Conservation (phyloP, 2,113 vertebrate species). For the Tachycineta bicolor region DNA sequence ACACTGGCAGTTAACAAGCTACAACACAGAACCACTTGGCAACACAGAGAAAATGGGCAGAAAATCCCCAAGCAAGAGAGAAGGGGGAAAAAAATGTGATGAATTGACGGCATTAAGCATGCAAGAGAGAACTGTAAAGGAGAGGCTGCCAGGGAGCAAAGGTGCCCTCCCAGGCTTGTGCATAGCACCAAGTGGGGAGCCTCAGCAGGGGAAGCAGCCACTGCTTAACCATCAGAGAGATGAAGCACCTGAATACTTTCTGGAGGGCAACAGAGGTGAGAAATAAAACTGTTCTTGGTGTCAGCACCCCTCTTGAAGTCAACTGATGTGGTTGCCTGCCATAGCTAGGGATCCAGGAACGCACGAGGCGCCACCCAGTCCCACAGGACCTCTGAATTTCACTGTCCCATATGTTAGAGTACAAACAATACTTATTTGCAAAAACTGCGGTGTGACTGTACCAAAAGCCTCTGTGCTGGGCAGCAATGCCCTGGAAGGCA, state of each 20-base stretch:
- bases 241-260: not conserved
- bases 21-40: conserved; percentile 63
- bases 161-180: not conserved
- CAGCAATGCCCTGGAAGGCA: not conserved
- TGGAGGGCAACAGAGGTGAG: not conserved
- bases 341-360: not conserved
- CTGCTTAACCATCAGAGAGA: not conserved
- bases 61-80: conserved; percentile 28
- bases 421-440: not conserved
- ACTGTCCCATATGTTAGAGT: not conserved
- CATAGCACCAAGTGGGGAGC: not conserved
- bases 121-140: not conserved
- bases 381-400: not conserved
- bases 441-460: not conserved
- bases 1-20: conserved; percentile 62
- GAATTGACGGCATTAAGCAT: not conserved
- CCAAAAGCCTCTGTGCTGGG: not conserved
- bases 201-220: not conserved
- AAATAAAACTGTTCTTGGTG: rapidly evolving
- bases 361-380: rapidly evolving
- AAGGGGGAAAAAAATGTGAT: not conserved
- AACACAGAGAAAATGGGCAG: conserved; percentile 48
- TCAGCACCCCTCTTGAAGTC: not conserved
- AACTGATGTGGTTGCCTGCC: not conserved
- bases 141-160: not conserved